Percentiles rank a stretch among this genome's conserved stretches.
Evolutionary conservation across 2,113 vertebrate genomes (phyloP).

Genomic region (Axis porcinus): DNA sequence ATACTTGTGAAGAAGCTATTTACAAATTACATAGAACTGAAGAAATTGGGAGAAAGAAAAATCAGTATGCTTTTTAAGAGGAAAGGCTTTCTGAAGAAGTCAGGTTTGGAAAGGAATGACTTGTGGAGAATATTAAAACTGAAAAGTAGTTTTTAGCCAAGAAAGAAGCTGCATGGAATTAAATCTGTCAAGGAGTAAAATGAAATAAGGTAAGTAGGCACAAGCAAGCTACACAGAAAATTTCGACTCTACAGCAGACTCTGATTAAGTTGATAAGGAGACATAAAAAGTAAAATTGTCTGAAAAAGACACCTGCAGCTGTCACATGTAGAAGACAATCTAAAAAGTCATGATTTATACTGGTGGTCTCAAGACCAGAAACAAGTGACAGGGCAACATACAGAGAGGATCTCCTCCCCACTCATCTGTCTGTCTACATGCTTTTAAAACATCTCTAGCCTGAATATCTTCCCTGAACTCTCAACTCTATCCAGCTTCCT

Average conservation of each 20-base stretch:
- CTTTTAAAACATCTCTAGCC: background rate
- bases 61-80: background rate
- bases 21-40: background rate
- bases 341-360: background rate
- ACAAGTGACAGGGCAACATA: background rate
- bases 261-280: background rate
- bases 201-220: background rate
- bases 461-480: background rate
- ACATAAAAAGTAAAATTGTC: background rate
- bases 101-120: background rate
- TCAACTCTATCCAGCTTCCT: background rate
- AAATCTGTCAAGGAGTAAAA: background rate
- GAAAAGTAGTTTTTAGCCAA: background rate
- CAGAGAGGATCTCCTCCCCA: background rate
- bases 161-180: background rate
- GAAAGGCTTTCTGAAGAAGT: constrained; percentile 11
- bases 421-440: background rate
- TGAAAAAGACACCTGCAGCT: background rate
- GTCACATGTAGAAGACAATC: background rate
- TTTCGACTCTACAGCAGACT: background rate
- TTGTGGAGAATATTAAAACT: background rate
- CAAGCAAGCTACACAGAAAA: background rate
- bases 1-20: background rate
- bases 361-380: background rate
- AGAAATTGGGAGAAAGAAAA: background rate